phyloP scores from a whole-genome alignment of 1,140 invertebrate genomes.

The Platyura marginata region DNA sequence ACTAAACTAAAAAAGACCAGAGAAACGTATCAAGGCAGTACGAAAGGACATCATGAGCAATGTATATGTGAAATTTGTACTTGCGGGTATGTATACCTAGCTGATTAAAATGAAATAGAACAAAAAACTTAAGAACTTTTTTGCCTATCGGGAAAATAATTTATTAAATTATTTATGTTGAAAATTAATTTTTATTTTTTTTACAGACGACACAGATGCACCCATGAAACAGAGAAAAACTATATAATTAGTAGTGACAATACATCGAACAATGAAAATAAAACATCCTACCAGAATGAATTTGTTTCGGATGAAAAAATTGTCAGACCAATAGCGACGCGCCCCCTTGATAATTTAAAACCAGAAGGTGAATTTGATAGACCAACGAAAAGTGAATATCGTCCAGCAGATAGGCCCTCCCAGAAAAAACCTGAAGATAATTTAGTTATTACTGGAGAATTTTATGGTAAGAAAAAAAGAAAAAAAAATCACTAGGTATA shows the following conservation, averaged over 20 bases:
- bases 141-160: too few species aligned
- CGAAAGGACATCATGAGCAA: constrained; percentile 40
- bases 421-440: constrained; percentile 29
- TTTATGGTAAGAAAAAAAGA: constrained; percentile 17
- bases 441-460: constrained; percentile 33
- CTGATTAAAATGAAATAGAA: too few species aligned
- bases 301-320: too few species aligned
- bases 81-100: constrained; percentile 81
- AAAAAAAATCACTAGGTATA: too few species aligned
- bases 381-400: constrained; percentile 11
- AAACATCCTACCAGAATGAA: constrained; percentile 36
- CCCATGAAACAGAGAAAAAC: constrained; percentile 40
- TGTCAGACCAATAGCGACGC: too few species aligned
- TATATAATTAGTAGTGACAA: too few species aligned
- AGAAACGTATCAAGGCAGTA: background rate
- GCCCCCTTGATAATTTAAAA: constrained; percentile 34
- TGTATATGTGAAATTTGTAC: constrained; percentile 81
- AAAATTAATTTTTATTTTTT: too few species aligned
- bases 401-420: constrained; percentile 17
- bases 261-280: constrained; percentile 27
- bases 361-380: constrained; percentile 34
- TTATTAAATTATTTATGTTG: too few species aligned
- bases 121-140: too few species aligned
- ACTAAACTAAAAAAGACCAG: too few species aligned
- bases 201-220: constrained; percentile 39